Evolutionary conservation across 2,888 invertebrate genomes (phyloP).

Genomic region (Siphlonurus alternatus): DNA sequence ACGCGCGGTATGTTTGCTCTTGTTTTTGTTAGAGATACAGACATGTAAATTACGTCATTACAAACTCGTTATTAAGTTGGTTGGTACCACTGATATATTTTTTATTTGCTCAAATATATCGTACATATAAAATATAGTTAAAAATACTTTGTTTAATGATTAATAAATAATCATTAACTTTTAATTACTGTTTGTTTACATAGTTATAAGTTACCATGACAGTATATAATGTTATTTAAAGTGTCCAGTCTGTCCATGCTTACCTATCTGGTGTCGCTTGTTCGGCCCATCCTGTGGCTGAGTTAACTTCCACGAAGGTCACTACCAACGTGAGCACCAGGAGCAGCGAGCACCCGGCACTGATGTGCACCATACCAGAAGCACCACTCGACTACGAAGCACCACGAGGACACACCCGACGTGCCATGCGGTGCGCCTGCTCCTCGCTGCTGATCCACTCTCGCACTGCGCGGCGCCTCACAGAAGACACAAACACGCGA

Average conservation of each 20-base stretch:
- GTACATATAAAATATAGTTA: too few species aligned
- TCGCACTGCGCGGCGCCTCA: background rate
- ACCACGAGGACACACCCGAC: background rate
- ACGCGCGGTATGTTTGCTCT: background rate
- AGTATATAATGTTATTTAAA: too few species aligned
- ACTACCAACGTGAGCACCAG: background rate
- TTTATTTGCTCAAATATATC: too few species aligned
- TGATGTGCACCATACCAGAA: conserved; percentile 1
- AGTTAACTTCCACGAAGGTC: background rate
- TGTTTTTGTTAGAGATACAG: too few species aligned
- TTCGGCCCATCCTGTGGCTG: background rate
- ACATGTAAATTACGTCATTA: too few species aligned
- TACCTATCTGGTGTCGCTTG: background rate
- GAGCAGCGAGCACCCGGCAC: background rate
- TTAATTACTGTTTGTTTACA: too few species aligned
- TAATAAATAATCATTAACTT: too few species aligned
- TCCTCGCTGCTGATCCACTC: background rate
- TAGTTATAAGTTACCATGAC: too few species aligned
- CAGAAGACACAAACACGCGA: background rate
- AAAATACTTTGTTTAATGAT: too few species aligned
- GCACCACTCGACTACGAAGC: background rate
- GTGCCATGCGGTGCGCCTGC: background rate
- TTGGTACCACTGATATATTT: too few species aligned
- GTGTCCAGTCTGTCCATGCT: too few species aligned
- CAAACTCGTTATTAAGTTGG: too few species aligned